Evolutionary conservation across 2,888 invertebrate species (phyloP).

Genomic region (Lissonota sp.): DNA sequence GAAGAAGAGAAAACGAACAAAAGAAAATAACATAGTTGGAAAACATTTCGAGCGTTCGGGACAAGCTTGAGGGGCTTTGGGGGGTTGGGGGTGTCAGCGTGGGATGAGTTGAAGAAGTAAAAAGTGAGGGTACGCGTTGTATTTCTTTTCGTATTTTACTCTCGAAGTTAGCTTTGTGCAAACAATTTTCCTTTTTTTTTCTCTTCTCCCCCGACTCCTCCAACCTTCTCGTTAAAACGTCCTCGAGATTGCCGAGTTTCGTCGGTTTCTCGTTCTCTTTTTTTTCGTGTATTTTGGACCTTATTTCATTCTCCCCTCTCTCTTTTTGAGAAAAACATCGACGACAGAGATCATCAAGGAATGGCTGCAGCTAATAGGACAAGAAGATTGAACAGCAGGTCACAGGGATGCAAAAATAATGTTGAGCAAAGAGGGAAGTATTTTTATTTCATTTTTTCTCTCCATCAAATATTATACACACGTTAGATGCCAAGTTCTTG

Average conservation of each 20-base stretch:
- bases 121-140: slow-evolving; percentile 1
- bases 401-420: slow-evolving; percentile 39
- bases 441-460: slow-evolving; percentile 7
- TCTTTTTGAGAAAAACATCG: slow-evolving; percentile 8
- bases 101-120: background rate
- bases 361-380: slow-evolving; percentile 30
- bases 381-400: slow-evolving; percentile 24
- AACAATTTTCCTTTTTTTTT: slow-evolving; percentile 10
- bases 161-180: background rate
- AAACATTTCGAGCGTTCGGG: slow-evolving; percentile 42
- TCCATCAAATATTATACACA: too few species aligned
- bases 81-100: slow-evolving; percentile 2
- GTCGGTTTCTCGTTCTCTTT: background rate
- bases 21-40: slow-evolving; percentile 21
- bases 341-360: slow-evolving; percentile 22
- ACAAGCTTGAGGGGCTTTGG: slow-evolving; percentile 18
- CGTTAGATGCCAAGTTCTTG: background rate
- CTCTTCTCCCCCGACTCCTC: background rate
- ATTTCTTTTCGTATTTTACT: slow-evolving; percentile 21
- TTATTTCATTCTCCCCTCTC: background rate
- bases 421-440: slow-evolving; percentile 20
- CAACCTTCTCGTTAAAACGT: slow-evolving; percentile 4
- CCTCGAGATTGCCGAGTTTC: background rate
- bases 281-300: background rate
- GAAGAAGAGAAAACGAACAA: background rate